Percentiles rank a stretch among this genome's conserved stretches.
These are phyloP conservation scores for Caenorhabditis parvicauda DNA, from an alignment of 2,888 invertebrate genomes.

Conservation along the genomic window DNA sequence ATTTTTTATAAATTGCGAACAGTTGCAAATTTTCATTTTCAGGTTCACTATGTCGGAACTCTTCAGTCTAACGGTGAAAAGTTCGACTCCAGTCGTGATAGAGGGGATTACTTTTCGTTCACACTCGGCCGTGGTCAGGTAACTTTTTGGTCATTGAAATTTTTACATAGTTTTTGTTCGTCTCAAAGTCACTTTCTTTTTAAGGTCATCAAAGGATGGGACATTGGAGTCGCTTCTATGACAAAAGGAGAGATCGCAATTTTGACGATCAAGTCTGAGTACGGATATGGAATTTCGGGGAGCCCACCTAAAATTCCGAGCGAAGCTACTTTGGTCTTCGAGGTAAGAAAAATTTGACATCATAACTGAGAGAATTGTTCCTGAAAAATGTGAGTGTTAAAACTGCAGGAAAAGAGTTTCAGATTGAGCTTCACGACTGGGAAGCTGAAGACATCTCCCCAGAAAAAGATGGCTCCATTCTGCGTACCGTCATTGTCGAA, in stretches of 20 bases:
- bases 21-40: neutral
- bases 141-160: neutral
- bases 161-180: neutral
- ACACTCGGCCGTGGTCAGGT: constrained; percentile 78
- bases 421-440: constrained; percentile 48
- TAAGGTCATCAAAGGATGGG: constrained; percentile 71
- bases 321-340: constrained; percentile 82
- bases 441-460: constrained; percentile 79
- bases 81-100: constrained; percentile 86
- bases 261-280: constrained; percentile 81
- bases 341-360: too few relatives aligned
- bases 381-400: neutral
- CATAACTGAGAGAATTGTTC: too few relatives aligned
- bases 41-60: constrained; percentile 85
- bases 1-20: neutral
- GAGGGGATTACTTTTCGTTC: constrained; percentile 82
- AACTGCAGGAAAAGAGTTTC: neutral
- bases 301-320: constrained; percentile 85
- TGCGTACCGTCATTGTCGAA: constrained; percentile 71
- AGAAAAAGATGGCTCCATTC: constrained; percentile 79
- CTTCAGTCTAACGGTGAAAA: constrained; percentile 80
- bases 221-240: constrained; percentile 89
- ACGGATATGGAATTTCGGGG: constrained; percentile 83
- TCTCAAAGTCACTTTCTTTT: neutral
- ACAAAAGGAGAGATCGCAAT: constrained; percentile 74